These are phyloP conservation scores for Acleris laterana DNA, from an alignment of 2,888 invertebrate species.

Conservation along the genomic window DNA sequence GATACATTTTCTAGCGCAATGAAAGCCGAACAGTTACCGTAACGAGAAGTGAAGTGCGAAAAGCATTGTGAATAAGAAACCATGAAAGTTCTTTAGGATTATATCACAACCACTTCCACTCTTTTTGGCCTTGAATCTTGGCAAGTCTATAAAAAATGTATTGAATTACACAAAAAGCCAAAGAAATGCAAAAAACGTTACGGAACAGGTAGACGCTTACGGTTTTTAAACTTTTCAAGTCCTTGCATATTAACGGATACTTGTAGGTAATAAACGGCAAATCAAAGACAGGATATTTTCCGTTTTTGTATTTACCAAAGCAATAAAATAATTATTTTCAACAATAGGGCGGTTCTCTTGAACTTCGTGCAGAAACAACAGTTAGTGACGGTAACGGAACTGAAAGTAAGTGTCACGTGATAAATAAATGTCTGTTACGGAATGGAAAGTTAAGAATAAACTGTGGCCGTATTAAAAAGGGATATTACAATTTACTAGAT, in stretches of 20 bases:
- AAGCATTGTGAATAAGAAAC: conserved; percentile 51
- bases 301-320: too few species aligned
- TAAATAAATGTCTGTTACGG: too few species aligned
- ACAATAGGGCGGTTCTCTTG: too few species aligned
- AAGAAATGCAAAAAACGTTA: conserved; percentile 53
- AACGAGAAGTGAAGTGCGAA: conserved; percentile 50
- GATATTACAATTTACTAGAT: too few species aligned
- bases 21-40: conserved; percentile 65
- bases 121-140: conserved; percentile 55
- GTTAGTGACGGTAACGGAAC: conserved; percentile 5
- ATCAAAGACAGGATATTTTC: too few species aligned
- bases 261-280: too few species aligned
- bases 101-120: conserved; percentile 63
- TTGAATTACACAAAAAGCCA: conserved; percentile 60
- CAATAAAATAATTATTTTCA: too few species aligned
- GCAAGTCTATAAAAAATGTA: conserved; percentile 47
- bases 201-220: conserved; percentile 16
- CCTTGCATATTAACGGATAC: too few species aligned
- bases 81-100: conserved; percentile 53
- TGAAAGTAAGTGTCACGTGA: not conserved
- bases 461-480: too few species aligned
- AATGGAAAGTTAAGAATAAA: too few species aligned
- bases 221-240: conserved; percentile 20
- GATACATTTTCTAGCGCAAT: conserved; percentile 47
- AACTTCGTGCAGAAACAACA: too few species aligned